Evolutionary conservation across 1,140 invertebrate species (phyloP).

Genomic region (Antheraea pernyi): DNA sequence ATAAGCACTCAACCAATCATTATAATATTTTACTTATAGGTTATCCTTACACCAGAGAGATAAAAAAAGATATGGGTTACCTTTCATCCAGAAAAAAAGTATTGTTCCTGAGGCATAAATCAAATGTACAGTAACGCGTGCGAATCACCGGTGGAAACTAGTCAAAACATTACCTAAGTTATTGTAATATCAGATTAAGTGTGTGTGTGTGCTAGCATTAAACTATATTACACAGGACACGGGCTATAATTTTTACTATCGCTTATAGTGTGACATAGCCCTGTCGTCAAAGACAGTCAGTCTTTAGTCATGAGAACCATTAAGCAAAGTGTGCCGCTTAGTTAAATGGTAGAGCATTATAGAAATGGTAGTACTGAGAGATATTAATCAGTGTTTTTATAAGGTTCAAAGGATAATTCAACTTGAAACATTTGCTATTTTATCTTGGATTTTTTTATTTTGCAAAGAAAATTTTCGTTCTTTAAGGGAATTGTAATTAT

Average conservation of each 20-base stretch:
- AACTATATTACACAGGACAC: too few species aligned
- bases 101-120: too few species aligned
- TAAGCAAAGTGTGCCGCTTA: background rate
- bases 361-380: conserved; percentile 7
- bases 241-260: background rate
- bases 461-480: background rate
- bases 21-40: too few species aligned
- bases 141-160: too few species aligned
- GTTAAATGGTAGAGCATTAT: conserved; percentile 5
- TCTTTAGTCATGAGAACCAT: background rate
- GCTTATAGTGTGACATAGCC: background rate
- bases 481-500: background rate
- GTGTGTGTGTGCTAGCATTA: background rate
- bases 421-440: background rate
- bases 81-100: too few species aligned
- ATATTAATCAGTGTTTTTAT: conserved; percentile 11
- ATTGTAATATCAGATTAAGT: too few species aligned
- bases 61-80: too few species aligned
- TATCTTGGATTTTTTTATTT: background rate
- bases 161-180: too few species aligned
- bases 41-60: too few species aligned
- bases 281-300: background rate
- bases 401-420: background rate
- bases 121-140: too few species aligned
- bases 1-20: too few species aligned